Evolutionary conservation across 2,113 vertebrate genomes (phyloP).

Genomic region (Natator depressus): DNA sequence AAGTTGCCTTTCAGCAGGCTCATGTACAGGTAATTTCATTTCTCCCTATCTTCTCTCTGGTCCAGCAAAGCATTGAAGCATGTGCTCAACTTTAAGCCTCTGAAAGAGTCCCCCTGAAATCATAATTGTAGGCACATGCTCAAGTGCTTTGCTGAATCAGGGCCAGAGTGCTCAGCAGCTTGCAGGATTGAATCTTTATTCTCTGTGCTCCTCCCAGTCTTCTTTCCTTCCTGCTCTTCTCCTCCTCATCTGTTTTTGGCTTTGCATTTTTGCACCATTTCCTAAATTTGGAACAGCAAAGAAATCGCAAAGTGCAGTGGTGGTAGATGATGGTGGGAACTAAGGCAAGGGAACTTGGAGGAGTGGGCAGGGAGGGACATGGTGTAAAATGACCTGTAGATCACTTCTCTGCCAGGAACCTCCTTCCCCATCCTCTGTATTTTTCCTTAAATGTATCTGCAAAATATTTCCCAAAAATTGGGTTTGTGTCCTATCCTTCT

Average conservation of each 20-base stretch:
- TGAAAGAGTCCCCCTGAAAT: slow-evolving; percentile 18
- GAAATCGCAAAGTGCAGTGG: neutral
- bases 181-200: neutral
- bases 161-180: neutral
- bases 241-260: neutral
- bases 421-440: slow-evolving; percentile 22
- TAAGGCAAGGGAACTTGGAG: neutral
- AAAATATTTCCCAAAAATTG: slow-evolving; percentile 38
- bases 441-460: slow-evolving; percentile 37
- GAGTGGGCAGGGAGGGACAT: neutral
- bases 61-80: slow-evolving; percentile 2
- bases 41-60: neutral
- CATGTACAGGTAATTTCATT: neutral
- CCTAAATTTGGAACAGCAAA: neutral
- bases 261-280: neutral
- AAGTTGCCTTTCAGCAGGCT: neutral
- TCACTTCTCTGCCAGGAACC: neutral
- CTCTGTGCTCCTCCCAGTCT: neutral
- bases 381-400: neutral
- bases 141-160: slow-evolving; percentile 57
- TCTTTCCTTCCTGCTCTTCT: slow-evolving; percentile 2
- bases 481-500: slow-evolving; percentile 36
- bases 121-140: neutral
- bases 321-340: neutral
- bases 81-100: slow-evolving; percentile 16